Evolutionary conservation across 2,888 invertebrate genomes (phyloP), one percentile per base, ranked within the genome.

Genomic region (Osedax fenrisi): DNA sequence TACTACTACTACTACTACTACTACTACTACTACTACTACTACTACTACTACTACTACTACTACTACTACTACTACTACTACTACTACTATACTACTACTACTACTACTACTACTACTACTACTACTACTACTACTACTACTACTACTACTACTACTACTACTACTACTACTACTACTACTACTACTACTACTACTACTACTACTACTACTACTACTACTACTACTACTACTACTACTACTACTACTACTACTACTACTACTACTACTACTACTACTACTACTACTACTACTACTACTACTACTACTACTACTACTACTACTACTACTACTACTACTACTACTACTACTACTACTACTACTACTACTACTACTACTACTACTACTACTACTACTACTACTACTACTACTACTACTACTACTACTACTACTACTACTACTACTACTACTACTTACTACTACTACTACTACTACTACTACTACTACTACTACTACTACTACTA

Each of bases 341-440:
- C 73, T 22, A 26, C 61, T 64, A 64, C 73, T 25, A 64, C 64
- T 73, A 64, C 64, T 61, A 26, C 62, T 64, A 5, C 73, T 61
- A 26, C 73, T 73, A 64, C 73, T 25, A 5, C 73, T 73, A 26
- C 61, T 61, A 73, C 73, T 64, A 26, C 73, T 61, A 64, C 73
- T 73, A 26, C 73, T 64, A 26, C 73, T 64, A 64, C 73, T 74
- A 24, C 67, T 23, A 56, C 67, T 69, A 41, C 74, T 27, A 69
- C 69, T 71, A 41, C 69, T 71, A 74, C 74, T 74, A 41, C 69
- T 71, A 74, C 74, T 26, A 71, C 74, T 74, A 69, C 69, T 27
- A 41, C 74, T 74, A 74, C 41, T 27, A 71, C 74, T 71, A 69
- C 74, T 71, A 27, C 74, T 68, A 69, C 74, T 26, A 27, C 69